phyloP scores from a whole-genome alignment of 2,888 invertebrate genomes.

The Tenthredo amoena region DNA sequence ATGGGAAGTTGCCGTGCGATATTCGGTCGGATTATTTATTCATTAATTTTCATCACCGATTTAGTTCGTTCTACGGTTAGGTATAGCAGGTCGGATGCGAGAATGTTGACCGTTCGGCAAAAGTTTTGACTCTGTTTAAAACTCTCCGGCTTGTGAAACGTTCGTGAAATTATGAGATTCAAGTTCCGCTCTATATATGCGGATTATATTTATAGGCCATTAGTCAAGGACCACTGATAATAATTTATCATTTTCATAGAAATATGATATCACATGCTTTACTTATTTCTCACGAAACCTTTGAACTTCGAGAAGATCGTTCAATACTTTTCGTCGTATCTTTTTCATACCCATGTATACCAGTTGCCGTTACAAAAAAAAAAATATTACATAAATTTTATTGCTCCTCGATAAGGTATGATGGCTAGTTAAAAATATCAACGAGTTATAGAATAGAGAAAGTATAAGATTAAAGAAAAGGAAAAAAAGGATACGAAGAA shows the following conservation, averaged over 20 bases:
- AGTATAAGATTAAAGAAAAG: not conserved
- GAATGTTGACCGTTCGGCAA: not conserved
- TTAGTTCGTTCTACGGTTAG: conserved; percentile 6
- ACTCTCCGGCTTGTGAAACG: not conserved
- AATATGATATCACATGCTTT: too few relatives aligned
- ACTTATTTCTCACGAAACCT: too few relatives aligned
- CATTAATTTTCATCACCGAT: conserved; percentile 68
- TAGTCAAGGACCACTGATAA: not conserved
- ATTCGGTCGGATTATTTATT: conserved; percentile 70
- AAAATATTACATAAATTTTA: too few relatives aligned
- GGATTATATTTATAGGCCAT: not conserved
- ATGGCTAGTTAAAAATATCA: too few relatives aligned
- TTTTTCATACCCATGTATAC: too few relatives aligned
- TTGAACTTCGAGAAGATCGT: too few relatives aligned
- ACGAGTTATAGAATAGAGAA: too few relatives aligned
- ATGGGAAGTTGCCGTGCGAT: conserved; percentile 62
- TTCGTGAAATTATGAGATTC: not conserved
- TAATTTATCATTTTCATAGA: too few relatives aligned
- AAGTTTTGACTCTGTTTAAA: not conserved
- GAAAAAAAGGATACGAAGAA: not conserved
- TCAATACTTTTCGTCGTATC: too few relatives aligned
- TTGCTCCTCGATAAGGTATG: too few relatives aligned
- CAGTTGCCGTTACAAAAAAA: too few relatives aligned
- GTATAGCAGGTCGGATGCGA: not conserved
- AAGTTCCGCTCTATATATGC: not conserved